Percentiles rank a stretch among this genome's conserved stretches.
These are phyloP conservation scores for Cacoxenus indagator DNA, from an alignment of 2,888 invertebrate genomes.

Conservation along the genomic window DNA sequence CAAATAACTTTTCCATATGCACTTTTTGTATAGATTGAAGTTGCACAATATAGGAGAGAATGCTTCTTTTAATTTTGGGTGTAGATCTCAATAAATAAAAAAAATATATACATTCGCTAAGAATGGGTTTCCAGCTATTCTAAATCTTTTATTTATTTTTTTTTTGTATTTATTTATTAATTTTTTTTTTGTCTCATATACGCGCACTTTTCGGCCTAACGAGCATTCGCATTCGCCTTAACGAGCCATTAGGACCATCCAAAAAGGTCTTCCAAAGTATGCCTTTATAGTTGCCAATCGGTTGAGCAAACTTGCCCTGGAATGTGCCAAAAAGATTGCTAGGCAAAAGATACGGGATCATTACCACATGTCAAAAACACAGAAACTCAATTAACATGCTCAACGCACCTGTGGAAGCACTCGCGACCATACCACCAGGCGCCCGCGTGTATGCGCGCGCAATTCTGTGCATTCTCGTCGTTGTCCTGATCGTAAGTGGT, in stretches of 20 bases:
- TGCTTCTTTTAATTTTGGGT: no score
- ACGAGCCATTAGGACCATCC: constrained; percentile 46
- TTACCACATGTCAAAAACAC: background rate
- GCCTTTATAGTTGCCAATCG: constrained; percentile 45
- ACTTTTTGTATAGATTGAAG: no score
- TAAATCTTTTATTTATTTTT: no score
- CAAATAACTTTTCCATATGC: no score
- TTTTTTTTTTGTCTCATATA: no score
- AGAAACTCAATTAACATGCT: constrained; percentile 3
- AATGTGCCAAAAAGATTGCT: constrained; percentile 52
- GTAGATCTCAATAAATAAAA: no score
- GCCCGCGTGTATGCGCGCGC: constrained; percentile 45
- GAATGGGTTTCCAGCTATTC: no score
- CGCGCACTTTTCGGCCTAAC: constrained; percentile 34
- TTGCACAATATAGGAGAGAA: no score
- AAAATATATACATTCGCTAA: no score
- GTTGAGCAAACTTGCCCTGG: constrained; percentile 33
- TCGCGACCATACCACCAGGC: constrained; percentile 54
- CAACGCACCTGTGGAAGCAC: constrained; percentile 46
- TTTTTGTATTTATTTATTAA: no score
- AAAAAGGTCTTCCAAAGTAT: constrained; percentile 48
- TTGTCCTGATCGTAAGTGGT: constrained; percentile 55
- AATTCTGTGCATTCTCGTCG: constrained; percentile 51
- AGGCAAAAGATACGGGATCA: background rate
- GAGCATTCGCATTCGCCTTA: constrained; percentile 47